Evolutionary conservation across 2,888 invertebrate species (phyloP), one percentile per base, ranked within the genome.

Genomic region (Drosophila suboccidentalis): DNA sequence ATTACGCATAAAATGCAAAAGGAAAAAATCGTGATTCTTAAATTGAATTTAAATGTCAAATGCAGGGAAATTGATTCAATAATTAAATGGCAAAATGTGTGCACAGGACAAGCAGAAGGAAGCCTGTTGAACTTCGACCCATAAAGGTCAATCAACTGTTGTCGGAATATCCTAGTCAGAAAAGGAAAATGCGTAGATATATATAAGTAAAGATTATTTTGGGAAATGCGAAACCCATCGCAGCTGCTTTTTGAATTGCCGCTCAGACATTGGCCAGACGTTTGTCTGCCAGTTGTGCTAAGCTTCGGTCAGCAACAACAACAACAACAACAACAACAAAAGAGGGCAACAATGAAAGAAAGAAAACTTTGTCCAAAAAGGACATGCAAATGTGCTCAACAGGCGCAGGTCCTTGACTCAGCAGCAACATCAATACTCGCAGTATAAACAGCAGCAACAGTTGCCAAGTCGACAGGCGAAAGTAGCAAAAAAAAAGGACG

Each of bases 71-170:
- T 78, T 78, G 54, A 74, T 53, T 58, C 57, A 78, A 81, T 81
- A 68, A 73, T 71, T 62, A 53, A 71, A 43, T 2, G 51, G 26
- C 13, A 13, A 36, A 50, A 22, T 34, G 19, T 50, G 19, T 19
- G 17, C 32, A 17, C 11, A 1, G 13, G 8, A 17, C n/a, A 62
- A 9, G 34, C 1, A 36, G 9, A 38, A 26, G 26, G 26, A 26
- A 34, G 57, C 54, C 41, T 41, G 39, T 65, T 69, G 65, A 71
- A 75, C 57, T 50, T 58, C 29, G 61, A 64, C n/a, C 11, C 15
- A 50, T 39, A 66, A 69, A 74, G 86, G 87, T 89, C 86, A 89
- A 69, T 89, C 87, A 89, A 85, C 85, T 75, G 57, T 41, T 26
- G 41, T 2, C 51, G 11, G 22, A 34, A 58, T 17, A 17, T 41